Conservation (phyloP, 1,140 invertebrate species). For the Leptinotarsa undecemlineata region DNA sequence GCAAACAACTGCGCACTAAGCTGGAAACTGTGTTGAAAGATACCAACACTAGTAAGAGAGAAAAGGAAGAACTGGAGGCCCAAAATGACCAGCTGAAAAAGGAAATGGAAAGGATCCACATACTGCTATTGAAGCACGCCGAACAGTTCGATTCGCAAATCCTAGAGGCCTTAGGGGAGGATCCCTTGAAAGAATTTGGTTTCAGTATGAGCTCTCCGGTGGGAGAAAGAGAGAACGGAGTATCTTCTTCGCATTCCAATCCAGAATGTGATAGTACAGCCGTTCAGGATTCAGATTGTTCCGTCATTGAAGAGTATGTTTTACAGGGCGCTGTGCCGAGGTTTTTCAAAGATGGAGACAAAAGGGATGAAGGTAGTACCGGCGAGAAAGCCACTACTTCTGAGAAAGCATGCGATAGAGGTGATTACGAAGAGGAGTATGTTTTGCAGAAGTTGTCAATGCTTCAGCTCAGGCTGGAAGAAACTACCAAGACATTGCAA, state of each 20-base stretch:
- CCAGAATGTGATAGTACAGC: constrained; percentile 51
- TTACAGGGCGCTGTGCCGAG: constrained; percentile 67
- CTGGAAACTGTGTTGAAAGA: constrained; percentile 81
- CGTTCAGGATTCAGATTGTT: constrained; percentile 55
- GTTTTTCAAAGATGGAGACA: constrained; percentile 57
- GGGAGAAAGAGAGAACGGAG: constrained; percentile 57
- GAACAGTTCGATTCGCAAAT: constrained; percentile 65
- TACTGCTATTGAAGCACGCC: constrained; percentile 69
- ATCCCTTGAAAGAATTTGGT: constrained; percentile 54
- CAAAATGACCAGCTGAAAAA: constrained; percentile 82
- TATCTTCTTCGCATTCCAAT: constrained; percentile 45
- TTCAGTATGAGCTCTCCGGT: constrained; percentile 49
- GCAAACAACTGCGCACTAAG: constrained; percentile 78
- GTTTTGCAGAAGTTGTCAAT: constrained; percentile 69
- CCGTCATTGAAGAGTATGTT: constrained; percentile 65
- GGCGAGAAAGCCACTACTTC: constrained; percentile 13
- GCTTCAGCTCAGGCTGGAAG: constrained; percentile 72
- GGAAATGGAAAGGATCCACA: constrained; percentile 76
- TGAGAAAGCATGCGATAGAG: constrained; percentile 46
- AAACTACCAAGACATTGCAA: constrained; percentile 73
- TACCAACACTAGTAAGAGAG: constrained; percentile 71
- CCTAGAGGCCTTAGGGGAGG: constrained; percentile 56
- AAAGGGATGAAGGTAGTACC: constrained; percentile 22
- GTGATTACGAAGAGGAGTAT: constrained; percentile 64
- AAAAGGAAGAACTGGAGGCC: constrained; percentile 77